Conservation (phyloP, 1,140 invertebrate genomes). For the Phocides pigmalion region DNA sequence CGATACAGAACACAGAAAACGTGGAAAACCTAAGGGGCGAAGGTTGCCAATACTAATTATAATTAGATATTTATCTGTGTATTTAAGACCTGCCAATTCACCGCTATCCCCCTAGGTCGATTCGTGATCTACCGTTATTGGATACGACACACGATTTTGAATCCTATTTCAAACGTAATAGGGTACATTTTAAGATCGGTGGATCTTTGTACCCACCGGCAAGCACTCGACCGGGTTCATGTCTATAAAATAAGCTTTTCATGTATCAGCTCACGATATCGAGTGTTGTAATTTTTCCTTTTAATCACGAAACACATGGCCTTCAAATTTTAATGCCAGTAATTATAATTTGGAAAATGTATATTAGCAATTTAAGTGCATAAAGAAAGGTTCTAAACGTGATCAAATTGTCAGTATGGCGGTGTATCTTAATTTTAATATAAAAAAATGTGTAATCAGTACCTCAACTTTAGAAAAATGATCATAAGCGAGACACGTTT, state of each 20-base stretch:
- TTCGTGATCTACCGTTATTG: slow-evolving; percentile 26
- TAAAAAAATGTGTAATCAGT: too few species aligned
- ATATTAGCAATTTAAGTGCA: background rate
- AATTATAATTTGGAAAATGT: too few species aligned
- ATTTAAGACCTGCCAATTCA: slow-evolving; percentile 26
- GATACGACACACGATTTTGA: background rate
- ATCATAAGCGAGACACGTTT: too few species aligned
- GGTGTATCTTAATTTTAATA: too few species aligned
- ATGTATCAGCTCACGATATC: slow-evolving; percentile 19
- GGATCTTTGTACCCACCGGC: background rate
- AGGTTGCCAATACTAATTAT: slow-evolving; percentile 18
- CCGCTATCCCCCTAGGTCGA: slow-evolving; percentile 23
- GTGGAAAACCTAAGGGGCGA: background rate
- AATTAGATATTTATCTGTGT: slow-evolving; percentile 22
- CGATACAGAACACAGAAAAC: background rate
- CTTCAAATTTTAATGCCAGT: background rate
- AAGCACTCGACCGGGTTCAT: slow-evolving; percentile 13
- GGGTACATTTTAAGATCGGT: background rate
- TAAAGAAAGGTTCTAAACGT: too few species aligned
- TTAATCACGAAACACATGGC: background rate
- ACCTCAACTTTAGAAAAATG: too few species aligned
- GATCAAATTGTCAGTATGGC: too few species aligned
- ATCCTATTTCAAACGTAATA: background rate
- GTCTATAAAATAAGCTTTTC: slow-evolving; percentile 23
- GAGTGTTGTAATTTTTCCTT: slow-evolving; percentile 4